These are phyloP conservation scores for Lithobius niger DNA, from an alignment of 1,140 invertebrate species.

Conservation along the genomic window DNA sequence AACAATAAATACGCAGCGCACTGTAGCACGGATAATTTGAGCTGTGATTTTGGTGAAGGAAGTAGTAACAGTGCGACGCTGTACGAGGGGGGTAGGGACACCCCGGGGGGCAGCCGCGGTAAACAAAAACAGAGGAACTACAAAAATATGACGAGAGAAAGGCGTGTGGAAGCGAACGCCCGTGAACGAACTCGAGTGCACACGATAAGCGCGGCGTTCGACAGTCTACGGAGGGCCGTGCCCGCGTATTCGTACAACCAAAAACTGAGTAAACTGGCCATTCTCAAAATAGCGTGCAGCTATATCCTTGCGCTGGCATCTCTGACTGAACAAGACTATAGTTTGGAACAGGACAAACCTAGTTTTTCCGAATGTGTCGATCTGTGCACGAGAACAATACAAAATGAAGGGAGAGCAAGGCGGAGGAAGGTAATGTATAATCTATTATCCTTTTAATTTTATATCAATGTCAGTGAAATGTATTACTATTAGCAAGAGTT, in stretches of 20 bases:
- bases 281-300: constrained; percentile 76
- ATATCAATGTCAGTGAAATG: no score
- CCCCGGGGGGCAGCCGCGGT: neutral
- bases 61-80: neutral
- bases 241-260: constrained; percentile 85
- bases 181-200: constrained; percentile 81
- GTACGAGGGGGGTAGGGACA: neutral
- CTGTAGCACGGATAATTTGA: neutral
- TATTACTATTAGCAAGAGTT: no score
- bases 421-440: constrained; percentile 40
- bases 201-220: constrained; percentile 87
- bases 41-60: neutral
- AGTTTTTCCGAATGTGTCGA: constrained; percentile 64
- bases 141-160: constrained; percentile 85
- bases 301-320: constrained; percentile 72
- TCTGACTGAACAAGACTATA: constrained; percentile 48
- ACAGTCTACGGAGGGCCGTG: constrained; percentile 65
- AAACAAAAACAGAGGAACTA: constrained; percentile 63
- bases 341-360: constrained; percentile 34
- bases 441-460: no score
- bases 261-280: constrained; percentile 81
- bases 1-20: neutral
- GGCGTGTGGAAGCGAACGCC: constrained; percentile 84
- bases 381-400: constrained; percentile 70
- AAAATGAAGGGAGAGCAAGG: constrained; percentile 76